These are phyloP conservation scores for Microctenopoma lineatum DNA, from an alignment of 2,797 vertebrate species.

Conservation along the genomic window DNA sequence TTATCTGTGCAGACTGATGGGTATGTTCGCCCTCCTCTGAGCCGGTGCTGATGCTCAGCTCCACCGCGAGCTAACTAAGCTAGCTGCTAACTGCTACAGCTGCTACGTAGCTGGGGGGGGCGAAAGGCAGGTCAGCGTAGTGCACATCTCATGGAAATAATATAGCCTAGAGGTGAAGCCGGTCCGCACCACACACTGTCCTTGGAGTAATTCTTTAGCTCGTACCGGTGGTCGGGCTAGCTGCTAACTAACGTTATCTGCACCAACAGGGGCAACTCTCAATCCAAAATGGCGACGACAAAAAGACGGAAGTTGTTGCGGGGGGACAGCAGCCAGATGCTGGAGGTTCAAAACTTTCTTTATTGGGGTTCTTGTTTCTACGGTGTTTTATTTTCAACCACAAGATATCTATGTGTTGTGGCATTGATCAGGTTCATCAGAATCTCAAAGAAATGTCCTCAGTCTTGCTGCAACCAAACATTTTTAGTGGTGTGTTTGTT, in stretches of 20 bases:
- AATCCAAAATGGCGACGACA: conserved; percentile 94
- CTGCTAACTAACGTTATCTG: conserved; percentile 41
- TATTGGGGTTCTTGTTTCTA: neutral
- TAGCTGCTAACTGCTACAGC: conserved; percentile 34
- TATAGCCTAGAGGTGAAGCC: neutral
- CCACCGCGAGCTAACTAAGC: conserved; percentile 52
- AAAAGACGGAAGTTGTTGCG: conserved; percentile 90
- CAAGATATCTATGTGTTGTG: neutral
- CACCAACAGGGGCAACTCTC: conserved; percentile 54
- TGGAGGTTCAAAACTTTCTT: conserved; percentile 24
- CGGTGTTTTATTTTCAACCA: neutral
- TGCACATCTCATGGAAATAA: conserved; percentile 8
- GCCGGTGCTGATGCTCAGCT: conserved; percentile 64
- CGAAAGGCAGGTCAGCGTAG: neutral
- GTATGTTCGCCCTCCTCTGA: conserved; percentile 45
- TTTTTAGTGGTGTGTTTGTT: neutral
- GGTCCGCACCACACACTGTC: neutral
- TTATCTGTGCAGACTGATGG: conserved; percentile 14
- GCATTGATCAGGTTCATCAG: neutral
- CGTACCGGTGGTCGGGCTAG: conserved; percentile 23
- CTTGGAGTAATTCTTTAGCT: neutral
- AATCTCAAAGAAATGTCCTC: neutral
- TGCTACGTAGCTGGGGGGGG: neutral
- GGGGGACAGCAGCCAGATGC: conserved; percentile 4
- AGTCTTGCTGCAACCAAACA: neutral